phyloP scores from a whole-genome alignment of 2,797 vertebrate species.

The Dromococcyx pavoninus region DNA sequence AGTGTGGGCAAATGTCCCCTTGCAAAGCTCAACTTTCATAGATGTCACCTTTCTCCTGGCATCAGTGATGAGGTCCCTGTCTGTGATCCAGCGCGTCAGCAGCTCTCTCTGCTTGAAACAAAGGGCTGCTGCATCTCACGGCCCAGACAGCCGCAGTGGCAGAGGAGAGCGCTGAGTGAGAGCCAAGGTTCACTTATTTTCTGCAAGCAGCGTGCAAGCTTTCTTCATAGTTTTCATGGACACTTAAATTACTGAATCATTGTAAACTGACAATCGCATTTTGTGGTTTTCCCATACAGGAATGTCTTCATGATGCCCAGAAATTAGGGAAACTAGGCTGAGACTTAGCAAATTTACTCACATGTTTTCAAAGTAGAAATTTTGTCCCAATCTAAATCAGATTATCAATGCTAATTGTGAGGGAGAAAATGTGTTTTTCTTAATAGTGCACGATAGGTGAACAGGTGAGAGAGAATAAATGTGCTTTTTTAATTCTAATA shows the following conservation, averaged over 20 bases:
- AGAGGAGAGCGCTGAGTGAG: neutral
- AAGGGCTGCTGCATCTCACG: neutral
- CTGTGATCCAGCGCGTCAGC: neutral
- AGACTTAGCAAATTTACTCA: neutral
- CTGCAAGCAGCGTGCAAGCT: neutral
- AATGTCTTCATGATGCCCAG: neutral
- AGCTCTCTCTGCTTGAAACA: neutral
- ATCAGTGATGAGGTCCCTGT: neutral
- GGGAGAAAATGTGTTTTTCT: neutral
- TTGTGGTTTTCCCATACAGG: neutral
- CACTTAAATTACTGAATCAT: neutral
- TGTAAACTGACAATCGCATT: fast-evolving
- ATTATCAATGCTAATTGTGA: neutral
- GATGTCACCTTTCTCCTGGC: neutral
- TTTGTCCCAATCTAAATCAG: neutral
- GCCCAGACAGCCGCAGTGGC: neutral
- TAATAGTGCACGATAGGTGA: neutral
- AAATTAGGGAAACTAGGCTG: neutral
- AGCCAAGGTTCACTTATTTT: neutral
- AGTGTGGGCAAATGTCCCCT: neutral
- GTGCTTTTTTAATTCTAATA: neutral
- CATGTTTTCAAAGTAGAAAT: neutral
- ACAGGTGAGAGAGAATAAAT: neutral
- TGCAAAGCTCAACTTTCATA: neutral
- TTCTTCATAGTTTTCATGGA: neutral